Percentiles rank a stretch among this genome's conserved stretches.
Evolutionary conservation across 1,140 invertebrate species (phyloP).

Genomic region (Eupeodes corollae): DNA sequence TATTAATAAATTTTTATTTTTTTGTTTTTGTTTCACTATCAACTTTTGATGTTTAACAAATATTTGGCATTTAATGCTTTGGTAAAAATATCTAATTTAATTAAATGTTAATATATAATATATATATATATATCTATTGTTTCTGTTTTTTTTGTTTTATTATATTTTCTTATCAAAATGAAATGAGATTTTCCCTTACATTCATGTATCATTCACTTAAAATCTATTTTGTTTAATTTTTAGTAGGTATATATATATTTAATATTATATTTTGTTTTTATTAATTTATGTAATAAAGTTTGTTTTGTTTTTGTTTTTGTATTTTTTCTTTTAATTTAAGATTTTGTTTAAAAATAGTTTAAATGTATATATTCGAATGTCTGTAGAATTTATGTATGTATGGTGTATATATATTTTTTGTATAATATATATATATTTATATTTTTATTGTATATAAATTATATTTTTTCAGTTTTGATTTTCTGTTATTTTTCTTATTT

Average conservation of each 20-base stretch:
- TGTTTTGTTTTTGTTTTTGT: background rate
- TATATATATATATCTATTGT: background rate
- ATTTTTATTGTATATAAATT: too few species aligned
- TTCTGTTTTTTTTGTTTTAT: slow-evolving; percentile 8
- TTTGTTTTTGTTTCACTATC: background rate
- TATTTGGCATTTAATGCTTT: slow-evolving; percentile 7
- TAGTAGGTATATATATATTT: slow-evolving; percentile 7
- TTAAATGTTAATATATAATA: slow-evolving; percentile 1
- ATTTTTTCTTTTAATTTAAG: background rate
- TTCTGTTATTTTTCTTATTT: too few species aligned
- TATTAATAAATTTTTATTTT: background rate
- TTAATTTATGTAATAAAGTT: slow-evolving; percentile 3
- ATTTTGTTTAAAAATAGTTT: background rate
- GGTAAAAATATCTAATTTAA: slow-evolving; percentile 3
- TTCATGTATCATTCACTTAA: slow-evolving; percentile 21
- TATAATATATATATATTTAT: too few species aligned
- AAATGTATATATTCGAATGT: background rate
- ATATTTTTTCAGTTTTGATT: too few species aligned
- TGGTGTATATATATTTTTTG: too few species aligned
- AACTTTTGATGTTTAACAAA: background rate
- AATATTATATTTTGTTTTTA: background rate
- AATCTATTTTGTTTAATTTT: background rate
- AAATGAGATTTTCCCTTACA: slow-evolving; percentile 28
- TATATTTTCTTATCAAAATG: slow-evolving; percentile 25
- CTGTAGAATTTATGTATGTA: too few species aligned